These are phyloP conservation scores for Amiota communis DNA, from an alignment of 2,888 invertebrate species.

Conservation along the genomic window DNA sequence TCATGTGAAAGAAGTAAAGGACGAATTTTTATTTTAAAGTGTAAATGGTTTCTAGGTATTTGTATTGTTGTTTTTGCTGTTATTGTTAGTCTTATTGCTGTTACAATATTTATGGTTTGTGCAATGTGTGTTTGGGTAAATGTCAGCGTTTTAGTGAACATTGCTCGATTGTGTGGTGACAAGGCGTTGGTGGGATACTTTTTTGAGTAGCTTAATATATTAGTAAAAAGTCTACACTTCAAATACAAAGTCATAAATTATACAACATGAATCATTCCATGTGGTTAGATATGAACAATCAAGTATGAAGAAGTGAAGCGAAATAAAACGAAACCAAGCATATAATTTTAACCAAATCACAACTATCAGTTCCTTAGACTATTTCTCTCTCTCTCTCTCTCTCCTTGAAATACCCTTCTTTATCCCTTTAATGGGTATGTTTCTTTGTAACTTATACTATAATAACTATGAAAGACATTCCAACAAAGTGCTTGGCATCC, in stretches of 20 bases:
- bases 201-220: not conserved
- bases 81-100: not conserved
- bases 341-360: too few relatives aligned
- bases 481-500: too few relatives aligned
- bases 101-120: not conserved
- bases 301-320: slow-evolving; percentile 25
- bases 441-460: too few relatives aligned
- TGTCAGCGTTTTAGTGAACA: not conserved
- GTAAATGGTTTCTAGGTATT: not conserved
- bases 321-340: slow-evolving; percentile 28
- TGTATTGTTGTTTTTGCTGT: not conserved
- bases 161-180: not conserved
- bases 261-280: slow-evolving; percentile 56
- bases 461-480: too few relatives aligned
- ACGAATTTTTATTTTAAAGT: not conserved
- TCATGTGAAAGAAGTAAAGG: too few relatives aligned
- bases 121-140: not conserved
- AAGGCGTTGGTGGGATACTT: not conserved
- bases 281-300: too few relatives aligned
- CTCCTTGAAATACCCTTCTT: too few relatives aligned
- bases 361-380: too few relatives aligned
- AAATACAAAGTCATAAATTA: slow-evolving; percentile 68
- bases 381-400: too few relatives aligned
- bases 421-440: too few relatives aligned
- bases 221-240: slow-evolving; percentile 52